phyloP scores from a whole-genome alignment of 2,113 vertebrate species.

The Sclerurus mexicanus region DNA sequence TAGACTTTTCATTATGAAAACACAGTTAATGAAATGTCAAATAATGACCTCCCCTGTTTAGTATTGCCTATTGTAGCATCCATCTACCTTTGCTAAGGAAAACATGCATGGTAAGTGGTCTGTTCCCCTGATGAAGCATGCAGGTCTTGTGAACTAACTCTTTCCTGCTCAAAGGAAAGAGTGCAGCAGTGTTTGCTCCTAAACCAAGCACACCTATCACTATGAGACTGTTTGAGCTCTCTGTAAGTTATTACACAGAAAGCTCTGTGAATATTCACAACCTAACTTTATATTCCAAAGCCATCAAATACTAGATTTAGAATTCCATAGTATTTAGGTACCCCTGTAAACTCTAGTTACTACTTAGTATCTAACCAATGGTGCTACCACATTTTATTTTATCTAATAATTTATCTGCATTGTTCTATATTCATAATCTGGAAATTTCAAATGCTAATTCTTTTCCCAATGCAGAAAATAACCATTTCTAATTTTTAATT shows the following conservation, averaged over 20 bases:
- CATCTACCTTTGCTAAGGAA: not conserved
- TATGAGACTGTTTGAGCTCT: not conserved
- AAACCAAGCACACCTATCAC: not conserved
- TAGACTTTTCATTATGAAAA: not conserved
- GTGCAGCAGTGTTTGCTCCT: not conserved
- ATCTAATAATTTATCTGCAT: not conserved
- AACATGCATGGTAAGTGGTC: not conserved
- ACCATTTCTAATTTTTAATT: conserved; percentile 13
- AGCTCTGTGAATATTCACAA: not conserved
- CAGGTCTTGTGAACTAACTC: not conserved
- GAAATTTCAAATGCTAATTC: not conserved
- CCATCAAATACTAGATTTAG: not conserved
- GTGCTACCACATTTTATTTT: not conserved
- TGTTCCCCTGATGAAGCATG: not conserved
- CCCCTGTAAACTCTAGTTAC: not conserved
- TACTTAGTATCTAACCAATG: not conserved
- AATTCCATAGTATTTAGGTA: not conserved
- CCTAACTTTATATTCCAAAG: not conserved
- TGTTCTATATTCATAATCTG: not conserved
- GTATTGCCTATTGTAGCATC: not conserved
- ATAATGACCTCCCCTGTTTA: not conserved
- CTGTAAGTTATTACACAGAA: not conserved
- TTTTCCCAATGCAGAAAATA: not conserved
- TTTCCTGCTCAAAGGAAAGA: not conserved
- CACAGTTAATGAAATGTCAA: not conserved